These are phyloP conservation scores for Dryobates pubescens DNA, from an alignment of 2,797 vertebrate genomes.

Conservation along the genomic window DNA sequence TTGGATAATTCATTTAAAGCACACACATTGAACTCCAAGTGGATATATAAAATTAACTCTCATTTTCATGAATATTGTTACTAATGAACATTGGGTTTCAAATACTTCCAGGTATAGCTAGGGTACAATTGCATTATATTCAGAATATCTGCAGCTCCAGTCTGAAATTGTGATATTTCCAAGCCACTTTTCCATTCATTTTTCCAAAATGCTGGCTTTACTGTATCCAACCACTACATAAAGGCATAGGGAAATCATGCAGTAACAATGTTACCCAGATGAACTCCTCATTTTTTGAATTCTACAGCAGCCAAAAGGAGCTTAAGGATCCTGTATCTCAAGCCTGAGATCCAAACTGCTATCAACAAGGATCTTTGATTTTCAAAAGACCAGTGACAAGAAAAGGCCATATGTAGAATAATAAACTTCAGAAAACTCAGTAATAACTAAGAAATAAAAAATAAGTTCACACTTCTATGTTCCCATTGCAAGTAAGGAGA, in stretches of 20 bases:
- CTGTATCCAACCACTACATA: neutral
- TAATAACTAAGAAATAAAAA: neutral
- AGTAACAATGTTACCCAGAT: neutral
- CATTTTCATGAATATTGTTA: neutral
- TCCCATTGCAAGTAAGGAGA: neutral
- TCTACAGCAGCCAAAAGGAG: neutral
- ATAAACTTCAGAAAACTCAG: neutral
- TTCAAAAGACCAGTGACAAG: neutral
- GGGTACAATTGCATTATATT: neutral
- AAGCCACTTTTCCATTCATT: fast-evolving
- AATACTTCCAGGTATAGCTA: neutral
- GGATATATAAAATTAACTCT: neutral
- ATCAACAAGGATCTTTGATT: neutral
- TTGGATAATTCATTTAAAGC: neutral
- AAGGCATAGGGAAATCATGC: neutral
- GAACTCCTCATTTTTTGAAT: neutral
- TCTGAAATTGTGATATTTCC: neutral
- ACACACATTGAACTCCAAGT: neutral
- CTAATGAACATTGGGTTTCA: neutral
- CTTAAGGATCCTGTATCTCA: neutral
- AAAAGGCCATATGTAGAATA: neutral
- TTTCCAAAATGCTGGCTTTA: neutral
- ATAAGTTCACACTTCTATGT: fast-evolving
- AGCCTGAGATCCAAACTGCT: fast-evolving
- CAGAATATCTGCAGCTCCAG: neutral